Evolutionary conservation across 1,140 invertebrate genomes (phyloP).

Genomic region (Conus ventricosus): DNA sequence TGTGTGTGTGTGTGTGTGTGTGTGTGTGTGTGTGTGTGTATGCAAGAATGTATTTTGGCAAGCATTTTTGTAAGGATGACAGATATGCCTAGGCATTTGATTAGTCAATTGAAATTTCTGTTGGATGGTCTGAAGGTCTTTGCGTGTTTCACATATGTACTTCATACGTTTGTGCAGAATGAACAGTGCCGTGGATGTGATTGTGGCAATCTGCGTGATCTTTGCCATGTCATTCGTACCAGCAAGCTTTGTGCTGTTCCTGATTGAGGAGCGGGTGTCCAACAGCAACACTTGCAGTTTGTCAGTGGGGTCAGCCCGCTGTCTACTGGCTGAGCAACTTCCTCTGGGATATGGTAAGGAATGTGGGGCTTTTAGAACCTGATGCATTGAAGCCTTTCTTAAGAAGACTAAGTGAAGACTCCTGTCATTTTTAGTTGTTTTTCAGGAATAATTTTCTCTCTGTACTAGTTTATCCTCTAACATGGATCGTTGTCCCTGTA

Average conservation of each 20-base stretch:
- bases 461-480: too few species aligned
- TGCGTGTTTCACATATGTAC: not conserved
- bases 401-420: too few species aligned
- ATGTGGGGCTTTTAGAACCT: not conserved
- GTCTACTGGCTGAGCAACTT: conserved; percentile 77
- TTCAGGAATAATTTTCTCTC: too few species aligned
- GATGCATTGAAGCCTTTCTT: too few species aligned
- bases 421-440: too few species aligned
- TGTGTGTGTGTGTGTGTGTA: too few species aligned
- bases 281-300: conserved; percentile 83
- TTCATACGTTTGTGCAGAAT: conserved; percentile 48
- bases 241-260: conserved; percentile 84
- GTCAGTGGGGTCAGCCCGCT: conserved; percentile 83
- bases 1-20: too few species aligned
- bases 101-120: too few species aligned
- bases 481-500: too few species aligned
- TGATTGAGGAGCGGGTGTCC: conserved; percentile 80
- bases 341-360: conserved; percentile 80
- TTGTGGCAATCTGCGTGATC: conserved; percentile 79
- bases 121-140: not conserved
- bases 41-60: too few species aligned
- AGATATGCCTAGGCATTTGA: too few species aligned
- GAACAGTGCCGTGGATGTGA: conserved; percentile 63
- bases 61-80: too few species aligned
- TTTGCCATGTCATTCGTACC: conserved; percentile 83